These are phyloP conservation scores for Tribolium freemani DNA, from an alignment of 2,888 invertebrate species.

Conservation along the genomic window DNA sequence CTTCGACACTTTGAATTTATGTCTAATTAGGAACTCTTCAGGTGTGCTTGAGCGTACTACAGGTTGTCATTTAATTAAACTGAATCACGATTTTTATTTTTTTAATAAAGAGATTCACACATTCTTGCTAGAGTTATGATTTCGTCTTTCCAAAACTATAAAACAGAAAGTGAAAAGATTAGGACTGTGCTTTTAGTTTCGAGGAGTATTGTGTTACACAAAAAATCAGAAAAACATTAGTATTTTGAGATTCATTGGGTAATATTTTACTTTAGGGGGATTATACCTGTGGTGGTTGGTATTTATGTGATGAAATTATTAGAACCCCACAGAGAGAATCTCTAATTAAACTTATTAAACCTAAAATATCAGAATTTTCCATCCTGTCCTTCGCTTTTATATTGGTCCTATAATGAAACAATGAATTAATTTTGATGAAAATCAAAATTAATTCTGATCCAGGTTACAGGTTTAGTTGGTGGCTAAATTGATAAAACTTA, in stretches of 20 bases:
- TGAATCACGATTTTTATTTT: background rate
- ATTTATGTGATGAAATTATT: constrained; percentile 33
- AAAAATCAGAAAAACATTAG: background rate
- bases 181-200: background rate
- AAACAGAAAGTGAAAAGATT: constrained; percentile 6
- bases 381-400: too few species aligned
- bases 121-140: background rate
- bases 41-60: background rate
- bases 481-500: too few species aligned
- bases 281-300: constrained; percentile 30
- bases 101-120: background rate
- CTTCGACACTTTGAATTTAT: constrained; percentile 14
- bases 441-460: too few species aligned
- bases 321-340: constrained; percentile 25
- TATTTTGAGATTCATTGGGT: constrained; percentile 4
- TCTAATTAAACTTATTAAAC: constrained; percentile 10
- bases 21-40: background rate
- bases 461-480: too few species aligned
- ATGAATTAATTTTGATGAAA: too few species aligned
- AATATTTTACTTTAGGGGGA: constrained; percentile 13
- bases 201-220: background rate
- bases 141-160: background rate
- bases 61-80: background rate
- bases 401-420: too few species aligned
- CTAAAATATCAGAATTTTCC: background rate